These are phyloP conservation scores for Procavia capensis DNA, from an alignment of 2,113 vertebrate genomes.

Conservation along the genomic window DNA sequence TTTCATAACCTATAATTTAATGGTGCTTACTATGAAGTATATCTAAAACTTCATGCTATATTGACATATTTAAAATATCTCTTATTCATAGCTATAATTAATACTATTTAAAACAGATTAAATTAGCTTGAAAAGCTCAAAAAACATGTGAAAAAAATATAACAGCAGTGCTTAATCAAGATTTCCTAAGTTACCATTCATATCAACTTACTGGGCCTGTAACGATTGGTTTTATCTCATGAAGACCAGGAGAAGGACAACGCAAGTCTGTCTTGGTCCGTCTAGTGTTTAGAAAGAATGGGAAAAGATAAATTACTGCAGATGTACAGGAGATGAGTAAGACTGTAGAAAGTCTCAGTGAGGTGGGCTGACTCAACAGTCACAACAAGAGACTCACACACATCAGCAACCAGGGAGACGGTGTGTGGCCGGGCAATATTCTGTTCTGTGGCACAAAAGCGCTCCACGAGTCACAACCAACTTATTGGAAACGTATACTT, in stretches of 20 bases:
- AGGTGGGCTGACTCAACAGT: background rate
- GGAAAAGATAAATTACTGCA: constrained; percentile 19
- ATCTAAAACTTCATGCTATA: constrained; percentile 1
- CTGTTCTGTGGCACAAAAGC: background rate
- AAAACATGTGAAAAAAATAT: constrained; percentile 9
- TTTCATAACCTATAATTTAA: background rate
- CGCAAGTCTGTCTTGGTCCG: constrained; percentile 34
- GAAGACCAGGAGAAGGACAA: constrained; percentile 44
- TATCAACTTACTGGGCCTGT: constrained; percentile 64
- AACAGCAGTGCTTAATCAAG: background rate
- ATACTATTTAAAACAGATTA: constrained; percentile 28
- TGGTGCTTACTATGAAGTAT: background rate
- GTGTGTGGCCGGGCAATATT: background rate
- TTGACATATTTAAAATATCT: background rate
- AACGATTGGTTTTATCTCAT: constrained; percentile 21
- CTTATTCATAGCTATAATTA: background rate
- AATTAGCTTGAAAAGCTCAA: background rate
- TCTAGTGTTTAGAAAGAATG: constrained; percentile 38
- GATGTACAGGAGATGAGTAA: background rate
- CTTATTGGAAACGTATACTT: background rate
- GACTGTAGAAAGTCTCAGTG: background rate
- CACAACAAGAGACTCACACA: background rate
- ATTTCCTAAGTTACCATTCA: constrained; percentile 50
- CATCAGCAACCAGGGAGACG: background rate
- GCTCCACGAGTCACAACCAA: background rate